Evolutionary conservation across 2,797 vertebrate species (phyloP), one percentile per base, ranked within the genome.

Genomic region (Anabacerthia variegaticeps): DNA sequence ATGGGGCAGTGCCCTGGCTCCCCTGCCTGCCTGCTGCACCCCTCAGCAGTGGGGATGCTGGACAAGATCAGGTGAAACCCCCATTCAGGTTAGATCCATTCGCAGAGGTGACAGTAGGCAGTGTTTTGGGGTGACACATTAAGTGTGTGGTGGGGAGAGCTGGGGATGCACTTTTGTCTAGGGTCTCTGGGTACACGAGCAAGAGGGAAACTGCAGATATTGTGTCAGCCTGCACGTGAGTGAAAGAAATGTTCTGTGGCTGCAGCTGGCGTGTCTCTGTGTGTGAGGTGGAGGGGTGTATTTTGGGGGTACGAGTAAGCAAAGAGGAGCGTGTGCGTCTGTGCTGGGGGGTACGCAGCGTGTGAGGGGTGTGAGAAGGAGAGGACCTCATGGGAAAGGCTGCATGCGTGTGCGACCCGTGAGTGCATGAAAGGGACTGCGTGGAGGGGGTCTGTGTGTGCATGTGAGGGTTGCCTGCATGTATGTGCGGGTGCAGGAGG

Each of bases 191-290:
- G n/a, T 68, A 49, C 43, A 41, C 18, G 61, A 44, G n/a, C 21
- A 20, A 67, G 12, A 27, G 30, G 44, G 4, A 52, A 76, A 48
- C 10, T 0, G 11, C 0, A 1, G 1, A 3, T 59, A 32, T 27
- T 43, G 41, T 12, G 37, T 55, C 66, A 36, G 39, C 0, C 16
- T 17, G 56, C 9, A 7, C 2, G 18, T 1, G 54, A 1, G 72
- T 32, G 44, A 27, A 30, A 56, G 44, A 76, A 30, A n/a, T 1
- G 10, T 12, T 67, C 71, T 6, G 36, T 2, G 43, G 14, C 34
- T 12, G 46, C 26, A 41, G 72, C 67, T 13, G 36, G 14, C 0
- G 10, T 8, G 19, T 4, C 2, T 2, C 7, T 9, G 23, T 6
- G 43, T 15, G 61, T 2, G 8, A 39, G 10, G 34, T 4, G 14